Evolutionary conservation across 2,797 vertebrate genomes (phyloP).

Genomic region (Mormyrus proboscirostris): DNA sequence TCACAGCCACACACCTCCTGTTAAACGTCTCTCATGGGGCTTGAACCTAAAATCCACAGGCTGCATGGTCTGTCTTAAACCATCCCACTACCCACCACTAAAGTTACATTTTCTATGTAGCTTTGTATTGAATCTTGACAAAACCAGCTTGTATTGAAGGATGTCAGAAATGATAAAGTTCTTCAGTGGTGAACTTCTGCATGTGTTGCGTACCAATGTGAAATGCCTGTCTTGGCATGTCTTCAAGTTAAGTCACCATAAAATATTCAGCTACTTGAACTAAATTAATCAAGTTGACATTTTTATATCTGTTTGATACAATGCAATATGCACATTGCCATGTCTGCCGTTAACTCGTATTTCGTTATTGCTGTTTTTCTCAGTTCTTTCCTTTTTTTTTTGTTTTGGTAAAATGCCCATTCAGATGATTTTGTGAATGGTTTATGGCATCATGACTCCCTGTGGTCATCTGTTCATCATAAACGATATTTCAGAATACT

Average conservation of each 20-base stretch:
- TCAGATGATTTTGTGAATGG: not conserved
- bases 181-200: not conserved
- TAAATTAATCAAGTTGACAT: conserved; percentile 3
- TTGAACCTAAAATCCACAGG: not conserved
- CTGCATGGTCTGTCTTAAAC: not conserved
- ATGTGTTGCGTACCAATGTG: not conserved
- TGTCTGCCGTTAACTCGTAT: not conserved
- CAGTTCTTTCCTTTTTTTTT: not conserved
- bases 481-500: not conserved
- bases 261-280: not conserved
- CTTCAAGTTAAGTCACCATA: not conserved
- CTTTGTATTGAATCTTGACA: not conserved
- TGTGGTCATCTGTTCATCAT: not conserved
- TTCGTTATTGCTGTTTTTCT: not conserved
- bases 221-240: not conserved
- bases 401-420: not conserved
- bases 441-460: not conserved
- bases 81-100: not conserved
- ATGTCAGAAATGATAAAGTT: not conserved
- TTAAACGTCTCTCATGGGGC: not conserved
- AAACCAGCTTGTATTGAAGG: not conserved
- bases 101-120: not conserved
- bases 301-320: not conserved
- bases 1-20: not conserved
- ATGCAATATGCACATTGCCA: not conserved